These are phyloP conservation scores for Gastracanthus pulcherrimus DNA, from an alignment of 2,888 invertebrate genomes.

Conservation along the genomic window DNA sequence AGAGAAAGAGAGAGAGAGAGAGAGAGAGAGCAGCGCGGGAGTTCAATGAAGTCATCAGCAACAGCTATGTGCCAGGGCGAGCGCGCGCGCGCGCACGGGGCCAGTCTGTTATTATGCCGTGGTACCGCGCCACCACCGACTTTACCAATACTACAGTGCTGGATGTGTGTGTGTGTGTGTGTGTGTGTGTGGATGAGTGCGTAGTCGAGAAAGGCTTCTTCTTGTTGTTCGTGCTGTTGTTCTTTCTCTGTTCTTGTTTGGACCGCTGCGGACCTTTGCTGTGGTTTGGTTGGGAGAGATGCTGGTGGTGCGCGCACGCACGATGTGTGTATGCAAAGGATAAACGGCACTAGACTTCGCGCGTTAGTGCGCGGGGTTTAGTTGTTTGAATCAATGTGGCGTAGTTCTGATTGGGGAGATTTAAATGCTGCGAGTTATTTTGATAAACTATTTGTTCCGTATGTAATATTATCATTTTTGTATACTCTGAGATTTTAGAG, in stretches of 20 bases:
- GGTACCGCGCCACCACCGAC: slow-evolving; percentile 74
- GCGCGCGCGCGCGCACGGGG: slow-evolving; percentile 64
- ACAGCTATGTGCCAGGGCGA: too few relatives aligned
- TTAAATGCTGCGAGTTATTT: too few relatives aligned
- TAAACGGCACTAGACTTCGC: slow-evolving; percentile 45
- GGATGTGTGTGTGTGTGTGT: not conserved
- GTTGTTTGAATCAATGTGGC: not conserved
- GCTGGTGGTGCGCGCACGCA: slow-evolving; percentile 55
- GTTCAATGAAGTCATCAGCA: slow-evolving; percentile 78
- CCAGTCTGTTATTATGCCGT: slow-evolving; percentile 76
- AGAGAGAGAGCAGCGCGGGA: slow-evolving; percentile 56
- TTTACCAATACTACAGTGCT: not conserved
- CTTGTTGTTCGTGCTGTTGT: slow-evolving; percentile 60
- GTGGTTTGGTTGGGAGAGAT: slow-evolving; percentile 54
- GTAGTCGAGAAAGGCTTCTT: slow-evolving; percentile 1
- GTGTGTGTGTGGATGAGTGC: not conserved
- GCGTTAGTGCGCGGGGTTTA: slow-evolving; percentile 27
- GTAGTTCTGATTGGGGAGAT: too few relatives aligned
- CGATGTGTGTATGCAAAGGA: not conserved
- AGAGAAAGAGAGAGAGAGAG: slow-evolving; percentile 53
- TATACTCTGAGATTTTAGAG: too few relatives aligned
- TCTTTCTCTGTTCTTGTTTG: slow-evolving; percentile 23
- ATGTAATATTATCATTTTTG: too few relatives aligned
- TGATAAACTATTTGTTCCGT: too few relatives aligned
- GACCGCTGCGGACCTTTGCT: not conserved